Conservation (phyloP, 2,797 vertebrate species). For the Syngnathus rostellatus region DNA sequence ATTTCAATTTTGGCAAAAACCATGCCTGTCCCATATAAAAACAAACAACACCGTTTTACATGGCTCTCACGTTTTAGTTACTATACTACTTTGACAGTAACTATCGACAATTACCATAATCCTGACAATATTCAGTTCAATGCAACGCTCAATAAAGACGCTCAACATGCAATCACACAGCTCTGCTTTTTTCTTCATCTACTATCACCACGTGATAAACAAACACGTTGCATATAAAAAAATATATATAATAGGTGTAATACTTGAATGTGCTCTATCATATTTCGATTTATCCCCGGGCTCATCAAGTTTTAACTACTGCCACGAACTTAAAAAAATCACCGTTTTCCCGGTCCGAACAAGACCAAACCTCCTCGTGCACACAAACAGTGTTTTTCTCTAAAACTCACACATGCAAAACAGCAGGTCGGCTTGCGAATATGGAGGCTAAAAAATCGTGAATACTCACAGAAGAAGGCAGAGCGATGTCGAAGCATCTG, state of each 20-base stretch:
- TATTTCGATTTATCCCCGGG: neutral
- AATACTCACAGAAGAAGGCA: constrained; percentile 28
- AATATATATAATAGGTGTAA: neutral
- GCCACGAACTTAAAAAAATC: neutral
- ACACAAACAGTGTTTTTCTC: neutral
- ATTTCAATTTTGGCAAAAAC: neutral
- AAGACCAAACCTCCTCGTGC: neutral
- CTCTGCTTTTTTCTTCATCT: no score
- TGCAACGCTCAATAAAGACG: no score
- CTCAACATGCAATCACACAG: no score
- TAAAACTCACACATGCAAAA: neutral
- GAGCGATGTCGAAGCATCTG: constrained; percentile 27
- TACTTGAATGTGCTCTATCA: no score
- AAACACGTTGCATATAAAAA: neutral
- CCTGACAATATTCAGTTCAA: no score
- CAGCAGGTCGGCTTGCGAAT: neutral
- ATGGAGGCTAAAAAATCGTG: constrained; percentile 11
- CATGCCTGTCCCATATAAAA: neutral
- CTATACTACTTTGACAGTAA: no score
- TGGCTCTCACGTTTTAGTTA: neutral
- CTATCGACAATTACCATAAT: no score
- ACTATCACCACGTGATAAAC: neutral
- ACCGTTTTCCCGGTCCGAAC: neutral
- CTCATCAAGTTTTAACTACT: neutral
- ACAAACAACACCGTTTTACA: neutral